phyloP scores from a whole-genome alignment of 1,140 invertebrate genomes.

The Zaprionus tsacasi region DNA sequence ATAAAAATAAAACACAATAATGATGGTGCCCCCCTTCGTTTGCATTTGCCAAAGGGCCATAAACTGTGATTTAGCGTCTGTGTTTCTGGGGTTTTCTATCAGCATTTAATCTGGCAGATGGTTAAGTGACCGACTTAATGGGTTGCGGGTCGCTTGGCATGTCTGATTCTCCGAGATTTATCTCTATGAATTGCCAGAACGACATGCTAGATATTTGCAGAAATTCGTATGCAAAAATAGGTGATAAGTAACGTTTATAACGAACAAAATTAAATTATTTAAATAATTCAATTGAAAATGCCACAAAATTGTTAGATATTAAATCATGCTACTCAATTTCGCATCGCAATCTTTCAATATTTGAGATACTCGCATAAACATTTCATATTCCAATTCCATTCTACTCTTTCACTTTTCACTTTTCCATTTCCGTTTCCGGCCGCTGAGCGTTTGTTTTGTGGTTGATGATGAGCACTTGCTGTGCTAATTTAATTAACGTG shows the following conservation, averaged over 20 bases:
- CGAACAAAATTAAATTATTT: neutral
- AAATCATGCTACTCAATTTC: neutral
- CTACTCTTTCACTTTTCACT: neutral
- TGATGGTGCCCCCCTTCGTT: slow-evolving; percentile 8
- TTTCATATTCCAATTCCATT: slow-evolving; percentile 3
- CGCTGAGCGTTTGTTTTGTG: slow-evolving; percentile 26
- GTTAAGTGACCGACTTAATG: slow-evolving; percentile 44
- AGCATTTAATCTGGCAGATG: slow-evolving; percentile 59
- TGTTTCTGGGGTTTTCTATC: slow-evolving; percentile 38
- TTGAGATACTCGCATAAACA: neutral
- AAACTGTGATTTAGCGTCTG: slow-evolving; percentile 57
- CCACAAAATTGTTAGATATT: neutral
- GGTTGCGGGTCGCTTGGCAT: slow-evolving; percentile 35
- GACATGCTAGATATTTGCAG: neutral
- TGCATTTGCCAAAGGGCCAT: slow-evolving; percentile 46
- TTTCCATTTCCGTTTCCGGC: slow-evolving; percentile 28
- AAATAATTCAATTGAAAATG: neutral
- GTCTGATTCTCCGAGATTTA: slow-evolving; percentile 11
- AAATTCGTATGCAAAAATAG: neutral
- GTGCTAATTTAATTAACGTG: slow-evolving; percentile 77
- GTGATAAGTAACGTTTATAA: neutral
- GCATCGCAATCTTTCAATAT: neutral
- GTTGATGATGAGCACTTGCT: slow-evolving; percentile 49
- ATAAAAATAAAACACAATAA: slow-evolving; percentile 56
- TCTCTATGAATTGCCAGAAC: neutral